These are phyloP conservation scores for Anseranas semipalmata DNA, from an alignment of 2,113 vertebrate genomes.

Conservation along the genomic window DNA sequence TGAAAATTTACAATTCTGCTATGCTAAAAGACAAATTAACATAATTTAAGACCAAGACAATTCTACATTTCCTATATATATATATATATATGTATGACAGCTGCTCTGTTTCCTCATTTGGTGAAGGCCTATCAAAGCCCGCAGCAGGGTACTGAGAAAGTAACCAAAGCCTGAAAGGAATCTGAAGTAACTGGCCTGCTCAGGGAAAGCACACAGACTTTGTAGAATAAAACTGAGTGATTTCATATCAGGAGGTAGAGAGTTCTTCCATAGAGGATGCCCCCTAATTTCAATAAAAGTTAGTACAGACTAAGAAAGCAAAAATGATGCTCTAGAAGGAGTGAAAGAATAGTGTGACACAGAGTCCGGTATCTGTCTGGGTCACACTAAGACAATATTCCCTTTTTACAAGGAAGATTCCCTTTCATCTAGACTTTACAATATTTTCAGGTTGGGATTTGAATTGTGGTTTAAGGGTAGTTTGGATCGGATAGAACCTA, in stretches of 20 bases:
- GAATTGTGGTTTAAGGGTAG: neutral
- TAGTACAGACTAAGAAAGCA: neutral
- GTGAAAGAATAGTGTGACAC: neutral
- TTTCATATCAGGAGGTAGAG: neutral
- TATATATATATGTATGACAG: neutral
- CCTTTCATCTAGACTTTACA: neutral
- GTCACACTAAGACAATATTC: neutral
- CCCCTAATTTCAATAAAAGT: neutral
- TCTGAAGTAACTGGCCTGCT: neutral
- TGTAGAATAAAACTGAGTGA: neutral
- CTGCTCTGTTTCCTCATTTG: neutral
- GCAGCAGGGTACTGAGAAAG: neutral
- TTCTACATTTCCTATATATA: neutral
- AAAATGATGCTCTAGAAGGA: neutral
- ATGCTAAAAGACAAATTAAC: neutral
- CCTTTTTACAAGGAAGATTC: neutral
- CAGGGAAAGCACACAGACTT: neutral
- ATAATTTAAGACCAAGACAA: neutral
- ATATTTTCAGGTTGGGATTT: neutral
- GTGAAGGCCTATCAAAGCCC: neutral
- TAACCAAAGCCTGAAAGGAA: neutral
- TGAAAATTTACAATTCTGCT: neutral
- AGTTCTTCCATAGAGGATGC: neutral
- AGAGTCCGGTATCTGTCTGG: neutral
- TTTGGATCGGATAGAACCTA: neutral